Evolutionary conservation across 2,797 vertebrate species (phyloP).

Genomic region (Falco biarmicus): DNA sequence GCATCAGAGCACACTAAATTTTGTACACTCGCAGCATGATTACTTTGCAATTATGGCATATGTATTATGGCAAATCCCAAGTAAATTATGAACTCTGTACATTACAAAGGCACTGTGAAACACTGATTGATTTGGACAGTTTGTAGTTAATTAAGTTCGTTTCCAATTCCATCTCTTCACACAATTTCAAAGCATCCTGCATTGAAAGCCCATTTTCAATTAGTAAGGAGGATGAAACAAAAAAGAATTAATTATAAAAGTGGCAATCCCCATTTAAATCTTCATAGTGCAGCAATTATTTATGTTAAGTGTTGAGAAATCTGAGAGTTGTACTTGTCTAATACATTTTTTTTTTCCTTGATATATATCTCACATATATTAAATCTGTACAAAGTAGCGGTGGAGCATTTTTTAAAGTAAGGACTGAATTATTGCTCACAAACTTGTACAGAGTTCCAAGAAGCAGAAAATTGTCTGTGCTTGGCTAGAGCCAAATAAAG

Average conservation of each 20-base stretch:
- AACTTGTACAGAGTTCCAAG: background rate
- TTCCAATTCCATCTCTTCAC: slow-evolving; percentile 80
- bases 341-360: slow-evolving; percentile 63
- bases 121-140: slow-evolving; percentile 82
- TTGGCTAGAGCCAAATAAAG: background rate
- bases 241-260: slow-evolving; percentile 82
- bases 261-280: slow-evolving; percentile 78
- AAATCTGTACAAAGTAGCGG: slow-evolving; percentile 21
- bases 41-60: slow-evolving; percentile 71
- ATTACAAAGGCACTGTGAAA: slow-evolving; percentile 71
- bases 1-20: slow-evolving; percentile 49
- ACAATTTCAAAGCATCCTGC: slow-evolving; percentile 78
- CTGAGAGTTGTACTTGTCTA: slow-evolving; percentile 77
- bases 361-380: slow-evolving; percentile 60
- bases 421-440: background rate
- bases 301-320: slow-evolving; percentile 78
- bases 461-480: background rate
- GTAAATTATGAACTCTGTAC: slow-evolving; percentile 77
- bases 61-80: slow-evolving; percentile 65
- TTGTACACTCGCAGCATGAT: slow-evolving; percentile 60
- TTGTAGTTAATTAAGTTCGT: slow-evolving; percentile 84
- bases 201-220: slow-evolving; percentile 81
- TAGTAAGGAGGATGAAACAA: slow-evolving; percentile 80
- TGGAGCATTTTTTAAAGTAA: background rate
- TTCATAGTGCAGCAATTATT: slow-evolving; percentile 75